These are phyloP conservation scores for Dendronephthya gigantea DNA, from an alignment of 64 coral and sea anemone species.

Conservation along the genomic window DNA sequence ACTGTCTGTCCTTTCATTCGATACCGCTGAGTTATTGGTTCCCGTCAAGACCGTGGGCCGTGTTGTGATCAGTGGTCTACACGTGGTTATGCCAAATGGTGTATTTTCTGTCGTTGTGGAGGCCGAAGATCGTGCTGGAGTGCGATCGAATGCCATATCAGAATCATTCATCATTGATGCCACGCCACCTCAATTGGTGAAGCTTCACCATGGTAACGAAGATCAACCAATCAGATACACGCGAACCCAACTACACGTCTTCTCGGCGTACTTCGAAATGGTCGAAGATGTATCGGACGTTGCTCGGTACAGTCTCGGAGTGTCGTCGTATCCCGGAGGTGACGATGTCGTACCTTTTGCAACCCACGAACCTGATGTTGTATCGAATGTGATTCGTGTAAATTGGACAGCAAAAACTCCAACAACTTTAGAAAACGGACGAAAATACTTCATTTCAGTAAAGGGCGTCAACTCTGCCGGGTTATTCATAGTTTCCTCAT, in stretches of 20 bases:
- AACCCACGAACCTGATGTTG: constrained; percentile 14
- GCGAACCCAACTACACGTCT: constrained; percentile 2
- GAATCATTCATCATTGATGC: constrained; percentile 96
- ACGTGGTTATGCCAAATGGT: constrained; percentile 57
- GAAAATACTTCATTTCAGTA: constrained; percentile 70
- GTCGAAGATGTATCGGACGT: constrained; percentile 68
- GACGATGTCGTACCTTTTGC: constrained; percentile 65
- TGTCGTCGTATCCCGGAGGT: constrained; percentile 72
- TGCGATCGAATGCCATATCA: constrained; percentile 33
- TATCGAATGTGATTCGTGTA: constrained; percentile 25
- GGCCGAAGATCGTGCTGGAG: constrained; percentile 74
- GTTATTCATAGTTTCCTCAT: constrained; percentile 47
- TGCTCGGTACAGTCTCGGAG: constrained; percentile 52
- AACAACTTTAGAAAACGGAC: constrained; percentile 40
- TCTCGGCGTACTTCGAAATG: constrained; percentile 69
- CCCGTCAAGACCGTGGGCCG: constrained; percentile 45
- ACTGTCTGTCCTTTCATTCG: constrained; percentile 59
- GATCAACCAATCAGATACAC: constrained; percentile 22
- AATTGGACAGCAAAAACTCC: constrained; percentile 59
- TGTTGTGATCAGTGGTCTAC: constrained; percentile 53
- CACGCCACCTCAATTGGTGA: constrained; percentile 45
- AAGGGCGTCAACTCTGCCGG: constrained; percentile 58
- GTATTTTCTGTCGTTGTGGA: constrained; percentile 72
- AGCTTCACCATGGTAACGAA: constrained; percentile 64
- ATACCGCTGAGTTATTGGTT: constrained; percentile 32